Evolutionary conservation across 2,888 invertebrate species (phyloP).

Genomic region (Drosophila atripex): DNA sequence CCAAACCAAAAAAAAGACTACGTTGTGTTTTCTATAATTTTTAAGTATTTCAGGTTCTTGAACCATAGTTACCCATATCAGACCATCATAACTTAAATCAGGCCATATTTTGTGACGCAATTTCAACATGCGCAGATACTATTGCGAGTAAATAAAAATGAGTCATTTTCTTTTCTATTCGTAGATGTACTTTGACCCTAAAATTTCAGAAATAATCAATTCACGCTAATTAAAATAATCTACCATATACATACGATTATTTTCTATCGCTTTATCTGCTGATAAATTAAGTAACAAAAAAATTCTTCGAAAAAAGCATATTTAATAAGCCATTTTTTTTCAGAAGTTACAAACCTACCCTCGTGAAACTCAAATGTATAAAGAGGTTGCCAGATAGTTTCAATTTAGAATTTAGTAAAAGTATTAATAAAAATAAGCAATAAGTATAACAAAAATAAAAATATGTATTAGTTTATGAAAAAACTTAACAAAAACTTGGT

Average conservation of each 20-base stretch:
- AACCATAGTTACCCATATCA: not conserved
- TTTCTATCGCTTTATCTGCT: too few relatives aligned
- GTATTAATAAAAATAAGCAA: too few relatives aligned
- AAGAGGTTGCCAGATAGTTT: not conserved
- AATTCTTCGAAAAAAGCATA: too few relatives aligned
- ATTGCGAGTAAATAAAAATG: not conserved
- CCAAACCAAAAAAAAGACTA: conserved; percentile 19
- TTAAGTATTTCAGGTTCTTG: not conserved
- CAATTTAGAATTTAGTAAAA: too few relatives aligned
- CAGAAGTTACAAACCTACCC: not conserved
- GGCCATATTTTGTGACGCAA: conserved; percentile 24
- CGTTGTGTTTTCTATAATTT: not conserved
- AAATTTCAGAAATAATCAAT: not conserved
- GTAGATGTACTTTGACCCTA: not conserved
- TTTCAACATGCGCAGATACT: conserved; percentile 4
- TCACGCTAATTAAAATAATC: not conserved
- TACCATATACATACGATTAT: not conserved
- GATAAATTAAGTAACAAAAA: too few relatives aligned
- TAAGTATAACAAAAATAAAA: too few relatives aligned
- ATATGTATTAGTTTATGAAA: too few relatives aligned
- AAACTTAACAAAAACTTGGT: too few relatives aligned
- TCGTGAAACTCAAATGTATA: not conserved
- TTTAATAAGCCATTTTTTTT: not conserved
- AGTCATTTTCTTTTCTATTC: conserved; percentile 6
- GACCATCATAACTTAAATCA: conserved; percentile 3